phyloP scores from a whole-genome alignment of 2,888 invertebrate genomes.

The Phanerotoma sp. region DNA sequence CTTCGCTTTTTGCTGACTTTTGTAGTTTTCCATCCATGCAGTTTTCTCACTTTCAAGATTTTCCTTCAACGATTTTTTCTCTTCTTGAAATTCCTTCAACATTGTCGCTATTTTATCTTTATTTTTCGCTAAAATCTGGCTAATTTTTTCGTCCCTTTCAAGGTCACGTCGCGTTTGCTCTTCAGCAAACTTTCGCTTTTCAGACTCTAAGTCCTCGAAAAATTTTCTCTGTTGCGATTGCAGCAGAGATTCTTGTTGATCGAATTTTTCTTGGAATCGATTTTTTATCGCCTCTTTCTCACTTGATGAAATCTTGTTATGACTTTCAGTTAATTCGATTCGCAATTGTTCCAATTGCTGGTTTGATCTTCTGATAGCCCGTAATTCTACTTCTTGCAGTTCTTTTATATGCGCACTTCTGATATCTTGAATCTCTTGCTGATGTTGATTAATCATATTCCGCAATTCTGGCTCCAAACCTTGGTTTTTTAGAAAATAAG shows the following conservation, averaged over 20 bases:
- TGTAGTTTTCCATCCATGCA: constrained; percentile 65
- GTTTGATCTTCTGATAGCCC: constrained; percentile 64
- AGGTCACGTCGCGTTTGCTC: constrained; percentile 40
- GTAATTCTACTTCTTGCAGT: constrained; percentile 65
- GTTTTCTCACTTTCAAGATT: constrained; percentile 66
- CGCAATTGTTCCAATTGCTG: constrained; percentile 65
- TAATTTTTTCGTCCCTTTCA: constrained; percentile 40
- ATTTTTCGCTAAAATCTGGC: constrained; percentile 31
- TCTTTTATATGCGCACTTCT: constrained; percentile 68
- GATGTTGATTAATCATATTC: constrained; percentile 74
- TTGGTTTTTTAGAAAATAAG: too few relatives aligned
- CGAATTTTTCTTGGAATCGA: constrained; percentile 57
- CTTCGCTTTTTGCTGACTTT: constrained; percentile 64
- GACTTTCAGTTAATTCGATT: constrained; percentile 64
- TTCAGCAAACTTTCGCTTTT: constrained; percentile 39
- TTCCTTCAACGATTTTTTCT: constrained; percentile 63
- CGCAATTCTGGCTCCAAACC: constrained; percentile 83
- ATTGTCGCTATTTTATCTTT: constrained; percentile 43
- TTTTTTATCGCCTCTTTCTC: constrained; percentile 65
- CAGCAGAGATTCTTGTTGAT: constrained; percentile 45
- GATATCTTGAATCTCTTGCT: constrained; percentile 70
- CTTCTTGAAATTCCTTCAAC: constrained; percentile 52
- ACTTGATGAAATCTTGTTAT: constrained; percentile 64
- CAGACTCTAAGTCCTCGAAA: constrained; percentile 42
- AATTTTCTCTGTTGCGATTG: constrained; percentile 41